Base-by-base conservation (phyloP, 2,888 invertebrate genomes). In the Liopterus haemorrhoidalis region DNA sequence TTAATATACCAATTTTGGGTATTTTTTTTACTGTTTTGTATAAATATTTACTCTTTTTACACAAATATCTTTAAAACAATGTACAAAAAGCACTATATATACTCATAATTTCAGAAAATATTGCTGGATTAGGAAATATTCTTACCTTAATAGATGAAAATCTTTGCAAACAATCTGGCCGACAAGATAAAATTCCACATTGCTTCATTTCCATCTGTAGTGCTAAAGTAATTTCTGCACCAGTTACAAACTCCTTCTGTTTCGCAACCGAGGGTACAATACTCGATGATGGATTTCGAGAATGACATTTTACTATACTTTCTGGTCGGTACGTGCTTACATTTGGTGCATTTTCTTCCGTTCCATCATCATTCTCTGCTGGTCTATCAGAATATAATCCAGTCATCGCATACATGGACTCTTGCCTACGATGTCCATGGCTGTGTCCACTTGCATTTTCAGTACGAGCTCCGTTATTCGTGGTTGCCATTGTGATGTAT, bases 361-460 rank as follows among this genome's bases (percentile, higher is more conserved):
- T 74, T 53, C 67, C 69, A 53, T 71, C 69, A 41, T 70, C 73
- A 55, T 79, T 80, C 55, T 79, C 80, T 51, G 73, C 74, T 55
- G 79, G 75, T 21, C 76, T 77, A 62, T 86, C 86, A 49, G 86
- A 83, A 66, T 88, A 88, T 47, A 88, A 72, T 20, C 87, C 87
- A 31, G 87, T 88, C 86, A 87, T 86, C 55, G 87, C 85, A 68
- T 88, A 88, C 85, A 87, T 87, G 60, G 87, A 87, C 68, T 88
- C 87, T 75, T 87, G 87, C 67, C 86, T 78, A 63, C 86, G n/a
- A 51, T 65, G 65, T 18, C 64, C 64, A 53, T 63, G 64, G 47
- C 63, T 62, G 44, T 60, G 61, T 33, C 54, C 57, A 42, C 36
- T n/a, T n/a, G n/a, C n/a, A n/a, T n/a, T n/a, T n/a, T 15, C 27